Evolutionary conservation across 2,113 vertebrate genomes (phyloP).

Genomic region (Regulus satrapa): DNA sequence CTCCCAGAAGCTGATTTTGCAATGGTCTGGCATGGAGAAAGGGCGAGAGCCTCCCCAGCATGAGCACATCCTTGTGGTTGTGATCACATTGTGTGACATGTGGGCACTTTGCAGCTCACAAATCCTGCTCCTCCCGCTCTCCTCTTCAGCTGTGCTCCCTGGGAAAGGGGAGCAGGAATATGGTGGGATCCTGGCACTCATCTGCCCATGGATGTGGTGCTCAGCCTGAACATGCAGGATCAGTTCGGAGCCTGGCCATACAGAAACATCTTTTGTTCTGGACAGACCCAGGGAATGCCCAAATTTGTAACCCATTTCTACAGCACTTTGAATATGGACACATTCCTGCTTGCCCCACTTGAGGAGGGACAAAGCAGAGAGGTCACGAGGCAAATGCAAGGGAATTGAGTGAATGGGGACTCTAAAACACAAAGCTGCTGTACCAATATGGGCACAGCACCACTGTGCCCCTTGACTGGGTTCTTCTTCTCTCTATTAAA

Average conservation of each 20-base stretch:
- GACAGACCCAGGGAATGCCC: neutral
- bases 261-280: neutral
- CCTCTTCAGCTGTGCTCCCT: accelerated
- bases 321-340: neutral
- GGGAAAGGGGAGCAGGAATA: neutral
- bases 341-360: accelerated
- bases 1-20: slow-evolving; percentile 26
- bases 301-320: neutral
- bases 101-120: neutral
- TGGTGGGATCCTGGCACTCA: neutral
- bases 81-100: neutral
- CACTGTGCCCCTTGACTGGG: neutral
- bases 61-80: neutral
- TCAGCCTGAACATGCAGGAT: neutral
- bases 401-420: neutral
- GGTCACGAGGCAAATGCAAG: neutral
- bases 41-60: neutral
- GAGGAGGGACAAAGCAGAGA: neutral
- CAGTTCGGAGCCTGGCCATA: neutral
- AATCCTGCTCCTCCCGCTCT: neutral
- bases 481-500: neutral
- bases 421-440: neutral
- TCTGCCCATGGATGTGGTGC: neutral
- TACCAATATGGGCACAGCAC: neutral
- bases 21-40: neutral